Percentiles rank a stretch among this genome's conserved stretches.
phyloP scores from a whole-genome alignment of 2,888 invertebrate species.

The Lasioglossum vierecki region DNA sequence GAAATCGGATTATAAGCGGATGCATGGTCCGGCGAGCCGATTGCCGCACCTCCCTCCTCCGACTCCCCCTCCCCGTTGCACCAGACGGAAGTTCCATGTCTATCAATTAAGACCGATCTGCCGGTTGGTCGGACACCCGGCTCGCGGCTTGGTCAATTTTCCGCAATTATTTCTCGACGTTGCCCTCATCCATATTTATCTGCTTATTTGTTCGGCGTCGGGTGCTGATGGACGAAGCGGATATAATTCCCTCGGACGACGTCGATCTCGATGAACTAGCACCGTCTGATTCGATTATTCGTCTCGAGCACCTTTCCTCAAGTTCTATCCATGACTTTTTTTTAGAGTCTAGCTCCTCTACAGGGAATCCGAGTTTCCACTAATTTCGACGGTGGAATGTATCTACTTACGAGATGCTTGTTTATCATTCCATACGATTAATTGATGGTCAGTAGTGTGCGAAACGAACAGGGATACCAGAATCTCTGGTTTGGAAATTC shows the following conservation, averaged over 20 bases:
- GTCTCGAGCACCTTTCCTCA: neutral
- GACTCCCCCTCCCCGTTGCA: neutral
- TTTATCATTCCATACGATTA: neutral
- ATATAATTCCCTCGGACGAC: constrained; percentile 21
- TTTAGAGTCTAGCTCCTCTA: neutral
- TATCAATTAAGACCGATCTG: constrained; percentile 67
- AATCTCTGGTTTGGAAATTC: no score
- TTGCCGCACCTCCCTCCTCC: constrained; percentile 33
- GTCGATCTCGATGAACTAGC: constrained; percentile 6
- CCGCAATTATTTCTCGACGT: constrained; percentile 47
- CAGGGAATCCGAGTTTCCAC: neutral
- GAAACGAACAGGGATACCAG: no score
- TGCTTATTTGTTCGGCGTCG: constrained; percentile 27
- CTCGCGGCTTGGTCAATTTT: constrained; percentile 45
- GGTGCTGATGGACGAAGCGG: neutral
- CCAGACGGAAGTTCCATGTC: constrained; percentile 48
- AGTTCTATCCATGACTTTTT: neutral
- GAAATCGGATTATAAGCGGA: constrained; percentile 75
- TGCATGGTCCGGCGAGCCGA: constrained; percentile 65
- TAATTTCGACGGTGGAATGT: neutral
- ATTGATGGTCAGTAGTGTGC: neutral
- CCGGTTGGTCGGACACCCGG: constrained; percentile 27
- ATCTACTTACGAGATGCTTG: neutral
- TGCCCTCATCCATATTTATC: constrained; percentile 49
- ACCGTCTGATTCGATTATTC: neutral